These are phyloP conservation scores for Archocentrus centrarchus DNA, from an alignment of 2,113 vertebrate species.

Conservation along the genomic window DNA sequence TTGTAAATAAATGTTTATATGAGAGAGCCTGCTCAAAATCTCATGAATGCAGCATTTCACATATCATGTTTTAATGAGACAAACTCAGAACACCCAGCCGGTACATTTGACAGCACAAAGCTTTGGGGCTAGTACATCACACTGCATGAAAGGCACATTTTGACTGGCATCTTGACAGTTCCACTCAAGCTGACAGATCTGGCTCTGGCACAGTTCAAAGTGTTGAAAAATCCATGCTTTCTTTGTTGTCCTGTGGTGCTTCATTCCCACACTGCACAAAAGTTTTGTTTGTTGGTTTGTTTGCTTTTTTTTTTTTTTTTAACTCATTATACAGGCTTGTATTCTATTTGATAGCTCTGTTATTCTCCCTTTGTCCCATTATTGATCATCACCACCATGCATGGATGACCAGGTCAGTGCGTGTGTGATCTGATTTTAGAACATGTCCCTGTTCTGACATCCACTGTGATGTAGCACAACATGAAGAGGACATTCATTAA, in stretches of 20 bases:
- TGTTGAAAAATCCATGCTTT: not conserved
- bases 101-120: not conserved
- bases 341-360: no score
- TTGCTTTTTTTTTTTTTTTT: not conserved
- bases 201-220: not conserved
- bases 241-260: not conserved
- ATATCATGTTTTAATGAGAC: not conserved
- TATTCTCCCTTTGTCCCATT: no score
- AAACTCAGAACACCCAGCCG: not conserved
- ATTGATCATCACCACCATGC: no score
- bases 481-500: no score
- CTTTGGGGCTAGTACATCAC: not conserved
- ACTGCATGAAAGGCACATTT: not conserved
- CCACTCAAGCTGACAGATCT: not conserved
- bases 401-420: no score
- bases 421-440: no score
- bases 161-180: constrained; percentile 21
- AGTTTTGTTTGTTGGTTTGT: rapidly evolving
- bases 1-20: not conserved
- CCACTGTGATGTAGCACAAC: no score
- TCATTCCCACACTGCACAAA: not conserved
- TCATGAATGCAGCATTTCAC: not conserved
- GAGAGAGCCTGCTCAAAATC: not conserved
- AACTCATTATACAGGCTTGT: not conserved
- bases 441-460: no score